These are phyloP conservation scores for Tragelaphus imberbis DNA, from an alignment of 2,113 vertebrate species.

Conservation along the genomic window DNA sequence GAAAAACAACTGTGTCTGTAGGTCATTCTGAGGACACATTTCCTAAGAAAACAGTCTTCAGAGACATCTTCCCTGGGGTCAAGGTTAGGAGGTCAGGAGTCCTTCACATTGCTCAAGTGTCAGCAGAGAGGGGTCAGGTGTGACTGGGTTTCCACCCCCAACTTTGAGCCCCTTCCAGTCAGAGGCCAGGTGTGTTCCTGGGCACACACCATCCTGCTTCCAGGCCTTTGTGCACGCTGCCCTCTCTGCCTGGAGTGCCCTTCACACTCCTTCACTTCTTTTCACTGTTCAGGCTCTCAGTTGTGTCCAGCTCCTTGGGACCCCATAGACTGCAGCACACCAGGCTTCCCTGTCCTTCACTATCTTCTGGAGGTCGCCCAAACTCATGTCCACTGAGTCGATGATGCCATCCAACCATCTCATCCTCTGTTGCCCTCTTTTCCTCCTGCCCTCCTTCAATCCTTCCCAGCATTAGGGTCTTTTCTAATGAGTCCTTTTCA, in stretches of 20 bases:
- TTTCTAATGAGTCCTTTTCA: background rate
- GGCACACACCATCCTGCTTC: too few relatives aligned
- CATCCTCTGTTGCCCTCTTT: background rate
- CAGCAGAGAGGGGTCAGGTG: background rate
- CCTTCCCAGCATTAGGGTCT: background rate
- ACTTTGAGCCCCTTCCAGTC: background rate
- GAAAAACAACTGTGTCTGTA: background rate
- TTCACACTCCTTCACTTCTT: background rate
- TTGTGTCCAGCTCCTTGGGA: fast-evolving
- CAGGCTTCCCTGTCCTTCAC: background rate
- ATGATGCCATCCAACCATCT: background rate
- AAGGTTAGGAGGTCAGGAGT: background rate
- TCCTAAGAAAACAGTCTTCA: background rate
- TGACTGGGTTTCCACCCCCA: background rate
- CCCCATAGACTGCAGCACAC: background rate
- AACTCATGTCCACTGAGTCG: background rate
- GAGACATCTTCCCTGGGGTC: background rate
- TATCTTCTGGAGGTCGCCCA: fast-evolving
- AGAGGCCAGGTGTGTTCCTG: background rate
- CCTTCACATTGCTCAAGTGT: background rate
- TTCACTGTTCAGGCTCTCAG: background rate
- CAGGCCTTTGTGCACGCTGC: background rate
- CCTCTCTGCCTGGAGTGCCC: background rate
- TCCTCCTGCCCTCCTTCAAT: background rate
- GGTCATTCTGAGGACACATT: background rate